These are phyloP conservation scores for Cyprinella venusta DNA, from an alignment of 2,797 vertebrate genomes.

Conservation along the genomic window DNA sequence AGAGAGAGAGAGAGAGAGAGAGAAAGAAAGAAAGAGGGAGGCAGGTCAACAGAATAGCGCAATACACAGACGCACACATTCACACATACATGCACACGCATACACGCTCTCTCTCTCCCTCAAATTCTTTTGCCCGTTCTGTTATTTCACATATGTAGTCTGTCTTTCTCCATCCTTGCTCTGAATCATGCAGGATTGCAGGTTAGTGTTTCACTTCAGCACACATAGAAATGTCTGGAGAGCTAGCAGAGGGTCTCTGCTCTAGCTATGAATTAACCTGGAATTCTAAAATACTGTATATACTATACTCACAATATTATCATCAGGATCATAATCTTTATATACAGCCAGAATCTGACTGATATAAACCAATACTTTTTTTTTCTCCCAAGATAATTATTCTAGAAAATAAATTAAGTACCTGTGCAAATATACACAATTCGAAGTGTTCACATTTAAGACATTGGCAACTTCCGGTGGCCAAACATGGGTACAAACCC, in stretches of 20 bases:
- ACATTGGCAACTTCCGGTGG: slow-evolving; percentile 83
- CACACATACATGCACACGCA: slow-evolving; percentile 40
- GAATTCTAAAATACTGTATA: slow-evolving; percentile 83
- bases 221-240: slow-evolving; percentile 80
- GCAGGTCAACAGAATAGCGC: slow-evolving; percentile 21
- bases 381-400: slow-evolving; percentile 71
- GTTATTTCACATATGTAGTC: slow-evolving; percentile 32
- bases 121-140: background rate
- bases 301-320: slow-evolving; percentile 82
- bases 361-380: slow-evolving; percentile 81
- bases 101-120: slow-evolving; percentile 36
- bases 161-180: slow-evolving; percentile 66
- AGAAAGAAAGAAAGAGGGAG: background rate
- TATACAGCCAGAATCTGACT: slow-evolving; percentile 80
- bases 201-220: slow-evolving; percentile 78
- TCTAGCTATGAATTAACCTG: slow-evolving; percentile 87
- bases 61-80: slow-evolving; percentile 29
- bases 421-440: slow-evolving; percentile 88
- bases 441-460: slow-evolving; percentile 89
- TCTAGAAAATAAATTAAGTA: slow-evolving; percentile 88
- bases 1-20: slow-evolving; percentile 33
- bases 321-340: slow-evolving; percentile 61
- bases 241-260: slow-evolving; percentile 80
- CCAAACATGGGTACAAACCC: slow-evolving; percentile 74
- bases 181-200: slow-evolving; percentile 81